Evolutionary conservation across 2,113 vertebrate genomes (phyloP).

Genomic region (Alouatta palliata): DNA sequence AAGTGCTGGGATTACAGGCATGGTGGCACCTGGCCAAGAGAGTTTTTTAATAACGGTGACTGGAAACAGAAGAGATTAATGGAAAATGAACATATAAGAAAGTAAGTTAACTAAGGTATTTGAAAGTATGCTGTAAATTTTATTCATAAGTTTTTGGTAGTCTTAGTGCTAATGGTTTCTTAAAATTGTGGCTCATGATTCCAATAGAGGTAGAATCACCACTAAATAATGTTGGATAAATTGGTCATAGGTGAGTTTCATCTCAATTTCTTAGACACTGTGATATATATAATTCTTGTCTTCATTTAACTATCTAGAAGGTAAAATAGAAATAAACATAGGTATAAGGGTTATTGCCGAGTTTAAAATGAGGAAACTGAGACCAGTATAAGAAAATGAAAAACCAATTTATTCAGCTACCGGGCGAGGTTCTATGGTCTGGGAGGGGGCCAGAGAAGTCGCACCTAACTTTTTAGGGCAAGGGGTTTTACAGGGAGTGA

Average conservation of each 20-base stretch:
- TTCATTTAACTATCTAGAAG: background rate
- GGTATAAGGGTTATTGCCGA: too few relatives aligned
- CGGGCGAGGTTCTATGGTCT: too few relatives aligned
- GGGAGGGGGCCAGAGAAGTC: too few relatives aligned
- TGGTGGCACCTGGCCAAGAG: background rate
- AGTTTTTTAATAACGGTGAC: background rate
- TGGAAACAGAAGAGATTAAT: background rate
- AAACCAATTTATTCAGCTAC: too few relatives aligned
- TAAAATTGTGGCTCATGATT: background rate
- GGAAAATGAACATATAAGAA: background rate
- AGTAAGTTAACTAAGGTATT: slow-evolving; percentile 20
- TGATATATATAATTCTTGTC: background rate
- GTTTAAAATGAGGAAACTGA: too few relatives aligned
- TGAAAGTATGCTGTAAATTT: slow-evolving; percentile 19
- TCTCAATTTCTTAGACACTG: background rate
- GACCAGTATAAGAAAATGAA: too few relatives aligned
- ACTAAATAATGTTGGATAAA: background rate
- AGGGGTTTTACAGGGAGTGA: too few relatives aligned
- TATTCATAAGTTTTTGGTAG: slow-evolving; percentile 5
- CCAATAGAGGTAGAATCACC: background rate
- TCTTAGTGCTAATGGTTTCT: slow-evolving; percentile 5
- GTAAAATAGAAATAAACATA: background rate
- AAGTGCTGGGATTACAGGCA: too few relatives aligned
- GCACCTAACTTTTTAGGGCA: too few relatives aligned
- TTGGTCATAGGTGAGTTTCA: background rate